Conservation (phyloP, 2,113 vertebrate genomes). For the Centropristis striata region DNA sequence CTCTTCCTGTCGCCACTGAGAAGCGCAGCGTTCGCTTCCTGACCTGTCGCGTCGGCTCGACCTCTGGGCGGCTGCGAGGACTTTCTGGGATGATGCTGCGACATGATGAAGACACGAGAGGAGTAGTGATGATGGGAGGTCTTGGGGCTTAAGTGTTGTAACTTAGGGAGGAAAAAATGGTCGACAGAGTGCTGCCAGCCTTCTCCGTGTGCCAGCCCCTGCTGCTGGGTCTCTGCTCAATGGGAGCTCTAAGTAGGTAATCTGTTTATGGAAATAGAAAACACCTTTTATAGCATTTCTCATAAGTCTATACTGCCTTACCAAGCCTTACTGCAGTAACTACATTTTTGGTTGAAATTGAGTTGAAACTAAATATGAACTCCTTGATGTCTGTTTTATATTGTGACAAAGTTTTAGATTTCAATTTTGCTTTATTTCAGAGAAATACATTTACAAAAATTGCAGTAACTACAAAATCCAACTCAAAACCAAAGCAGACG, state of each 20-base stretch:
- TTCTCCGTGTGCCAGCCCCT: constrained; percentile 64
- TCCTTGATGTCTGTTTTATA: too few relatives aligned
- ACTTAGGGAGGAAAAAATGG: constrained; percentile 52
- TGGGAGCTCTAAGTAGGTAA: constrained; percentile 72
- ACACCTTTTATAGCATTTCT: neutral
- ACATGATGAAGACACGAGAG: constrained; percentile 16
- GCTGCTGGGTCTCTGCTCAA: constrained; percentile 64
- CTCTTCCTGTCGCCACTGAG: constrained; percentile 64
- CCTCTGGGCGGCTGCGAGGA: constrained; percentile 27
- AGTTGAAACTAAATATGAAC: too few relatives aligned
- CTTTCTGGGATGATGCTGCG: constrained; percentile 4
- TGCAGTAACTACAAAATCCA: too few relatives aligned
- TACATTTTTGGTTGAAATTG: too few relatives aligned
- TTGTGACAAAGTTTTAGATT: too few relatives aligned
- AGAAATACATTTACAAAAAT: too few relatives aligned
- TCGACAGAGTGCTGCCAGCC: constrained; percentile 48
- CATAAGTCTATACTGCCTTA: neutral
- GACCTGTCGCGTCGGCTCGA: constrained; percentile 37
- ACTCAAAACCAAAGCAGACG: too few relatives aligned
- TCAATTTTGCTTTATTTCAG: too few relatives aligned
- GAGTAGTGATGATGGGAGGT: constrained; percentile 8
- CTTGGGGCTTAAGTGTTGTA: constrained; percentile 22
- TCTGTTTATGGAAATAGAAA: constrained; percentile 28
- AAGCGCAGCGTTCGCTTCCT: constrained; percentile 44
- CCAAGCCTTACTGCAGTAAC: too few relatives aligned